Evolutionary conservation across 1,140 invertebrate species (phyloP), one percentile per base, ranked within the genome.

Genomic region (Thereuonema tuberculata): DNA sequence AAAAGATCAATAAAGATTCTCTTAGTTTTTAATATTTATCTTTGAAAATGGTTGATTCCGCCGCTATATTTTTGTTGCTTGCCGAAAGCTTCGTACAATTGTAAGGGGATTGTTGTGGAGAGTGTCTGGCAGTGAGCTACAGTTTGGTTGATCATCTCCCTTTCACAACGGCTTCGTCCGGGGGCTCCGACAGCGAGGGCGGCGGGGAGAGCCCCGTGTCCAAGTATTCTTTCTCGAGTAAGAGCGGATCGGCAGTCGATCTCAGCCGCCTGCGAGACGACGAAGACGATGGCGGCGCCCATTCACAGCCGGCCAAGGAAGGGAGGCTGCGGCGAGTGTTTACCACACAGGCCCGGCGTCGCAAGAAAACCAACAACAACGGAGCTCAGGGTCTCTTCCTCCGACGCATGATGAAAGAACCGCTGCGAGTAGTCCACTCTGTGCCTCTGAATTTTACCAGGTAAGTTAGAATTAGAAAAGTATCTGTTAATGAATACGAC

Each of bases 371-470:
- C 21, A n/a, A n/a, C n/a, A n/a, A n/a, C n/a, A n/a, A n/a, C n/a
- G n/a, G n/a, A n/a, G 62, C 60, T 1, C 61, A 67, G 14, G 66
- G 67, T 1, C 74, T 74, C 65, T 69, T 67, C 43, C 67, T 75
- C 59, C 68, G 64, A 9, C 67, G 67, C 26, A 68, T 75, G 63
- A 73, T 76, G 67, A 76, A 75, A 63, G 74, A 76, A 63, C 74
- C 74, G 1, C 67, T 76, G 9, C 62, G 74, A 20, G 69, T 76
- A 14, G 74, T 74, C 17, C 74, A 75, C 55, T 76, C 74, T 9
- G 73, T 76, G 1, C 74, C 74, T 0, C 67, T 76, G 50, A 69
- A 70, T 63, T 73, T 74, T 63, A 47, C 31, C 2, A 48, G 57
- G 57, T 58, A 49, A 58, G 57, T 15, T 12, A 50, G n/a, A n/a